Conservation (phyloP, 2,888 invertebrate species). For the Sycophila texana region DNA sequence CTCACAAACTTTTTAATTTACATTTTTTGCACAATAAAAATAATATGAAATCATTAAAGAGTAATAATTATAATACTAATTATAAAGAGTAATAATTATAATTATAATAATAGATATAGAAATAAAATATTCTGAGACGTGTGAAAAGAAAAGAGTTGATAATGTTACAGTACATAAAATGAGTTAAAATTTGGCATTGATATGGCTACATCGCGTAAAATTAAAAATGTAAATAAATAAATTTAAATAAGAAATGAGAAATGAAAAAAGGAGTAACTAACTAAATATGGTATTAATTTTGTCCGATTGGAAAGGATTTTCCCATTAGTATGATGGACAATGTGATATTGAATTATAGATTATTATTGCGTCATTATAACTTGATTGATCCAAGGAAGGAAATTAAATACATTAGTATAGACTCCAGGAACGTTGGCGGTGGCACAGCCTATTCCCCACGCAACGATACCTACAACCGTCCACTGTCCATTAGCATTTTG, state of each 20-base stretch:
- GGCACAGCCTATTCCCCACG: slow-evolving; percentile 87
- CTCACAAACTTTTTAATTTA: too few species aligned
- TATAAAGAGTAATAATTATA: slow-evolving; percentile 52
- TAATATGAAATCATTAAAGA: slow-evolving; percentile 11
- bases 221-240: too few species aligned
- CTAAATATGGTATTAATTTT: too few species aligned
- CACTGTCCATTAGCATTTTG: slow-evolving; percentile 77
- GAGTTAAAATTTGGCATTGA: too few species aligned
- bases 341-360: too few species aligned
- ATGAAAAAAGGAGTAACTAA: too few species aligned
- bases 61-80: slow-evolving; percentile 50
- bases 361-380: slow-evolving; percentile 48
- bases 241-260: too few species aligned
- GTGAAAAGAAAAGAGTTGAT: not conserved
- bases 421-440: slow-evolving; percentile 84
- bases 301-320: too few species aligned
- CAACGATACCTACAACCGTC: slow-evolving; percentile 82
- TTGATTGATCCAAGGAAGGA: slow-evolving; percentile 77
- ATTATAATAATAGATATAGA: slow-evolving; percentile 46
- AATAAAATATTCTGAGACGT: not conserved
- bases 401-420: slow-evolving; percentile 85
- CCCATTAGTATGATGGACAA: too few species aligned
- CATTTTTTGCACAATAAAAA: too few species aligned
- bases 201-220: too few species aligned
- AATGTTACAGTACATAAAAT: too few species aligned